phyloP scores from a whole-genome alignment of 2,888 invertebrate species.

The Meteorus cinctellus region DNA sequence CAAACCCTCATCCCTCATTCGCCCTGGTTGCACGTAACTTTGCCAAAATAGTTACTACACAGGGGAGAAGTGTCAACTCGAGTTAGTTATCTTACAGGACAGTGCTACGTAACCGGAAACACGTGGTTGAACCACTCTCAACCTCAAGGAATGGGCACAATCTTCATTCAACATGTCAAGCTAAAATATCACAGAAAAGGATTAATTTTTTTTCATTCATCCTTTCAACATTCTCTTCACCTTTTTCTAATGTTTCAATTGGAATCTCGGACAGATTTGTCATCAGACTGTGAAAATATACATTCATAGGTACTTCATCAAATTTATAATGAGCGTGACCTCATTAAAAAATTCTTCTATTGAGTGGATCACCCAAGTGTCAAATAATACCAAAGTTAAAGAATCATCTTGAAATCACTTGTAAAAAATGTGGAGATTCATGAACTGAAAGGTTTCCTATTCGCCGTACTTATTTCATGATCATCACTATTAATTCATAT shows the following conservation, averaged over 20 bases:
- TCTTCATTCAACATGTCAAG: conserved; percentile 7
- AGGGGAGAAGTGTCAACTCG: conserved; percentile 28
- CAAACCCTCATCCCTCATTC: neutral
- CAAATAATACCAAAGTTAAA: neutral
- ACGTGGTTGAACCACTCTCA: conserved; percentile 20
- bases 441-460: neutral
- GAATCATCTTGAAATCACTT: neutral
- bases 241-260: neutral
- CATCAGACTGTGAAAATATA: neutral
- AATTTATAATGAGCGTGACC: conserved; percentile 7
- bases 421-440: neutral
- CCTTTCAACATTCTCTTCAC: neutral
- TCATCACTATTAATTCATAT: neutral
- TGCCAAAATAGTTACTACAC: conserved; percentile 22
- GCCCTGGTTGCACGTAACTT: conserved; percentile 22
- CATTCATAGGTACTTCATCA: neutral
- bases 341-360: neutral
- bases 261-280: neutral
- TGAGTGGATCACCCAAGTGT: neutral
- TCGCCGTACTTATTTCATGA: neutral
- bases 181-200: neutral
- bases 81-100: conserved; percentile 24
- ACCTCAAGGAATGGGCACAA: neutral
- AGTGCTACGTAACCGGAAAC: conserved; percentile 33
- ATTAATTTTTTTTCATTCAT: neutral